A percentile compares a stretch with the other conserved stretches of the same genome.
Evolutionary conservation across 2,888 invertebrate species (phyloP).

Genomic region (Automeris io): DNA sequence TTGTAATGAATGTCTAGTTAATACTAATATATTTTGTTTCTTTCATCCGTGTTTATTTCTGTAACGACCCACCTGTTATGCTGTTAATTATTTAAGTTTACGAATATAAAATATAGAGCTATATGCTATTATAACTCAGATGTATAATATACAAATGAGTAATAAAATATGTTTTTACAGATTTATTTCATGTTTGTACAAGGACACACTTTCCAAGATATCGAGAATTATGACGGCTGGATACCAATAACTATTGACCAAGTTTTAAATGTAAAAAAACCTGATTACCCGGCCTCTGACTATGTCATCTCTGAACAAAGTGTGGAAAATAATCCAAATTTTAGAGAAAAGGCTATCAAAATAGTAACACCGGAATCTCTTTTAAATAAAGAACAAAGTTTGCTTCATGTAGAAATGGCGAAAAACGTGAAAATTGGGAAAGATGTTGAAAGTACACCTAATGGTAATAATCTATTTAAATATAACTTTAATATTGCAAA

Average conservation of each 20-base stretch:
- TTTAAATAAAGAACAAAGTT: neutral
- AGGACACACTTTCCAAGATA: slow-evolving; percentile 7
- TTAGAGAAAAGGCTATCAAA: neutral
- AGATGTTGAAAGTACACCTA: neutral
- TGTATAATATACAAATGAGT: neutral
- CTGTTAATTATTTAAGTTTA: too few species aligned
- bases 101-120: too few species aligned
- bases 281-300: neutral
- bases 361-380: neutral
- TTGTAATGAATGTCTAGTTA: too few species aligned
- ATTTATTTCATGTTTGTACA: neutral
- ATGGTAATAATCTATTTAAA: slow-evolving; percentile 2
- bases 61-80: too few species aligned
- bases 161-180: slow-evolving; percentile 11
- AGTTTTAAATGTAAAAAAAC: slow-evolving; percentile 8
- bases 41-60: too few species aligned
- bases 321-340: neutral
- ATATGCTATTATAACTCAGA: too few species aligned
- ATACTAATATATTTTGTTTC: too few species aligned
- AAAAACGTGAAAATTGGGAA: neutral
- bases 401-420: neutral
- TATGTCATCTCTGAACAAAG: neutral
- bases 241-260: slow-evolving; percentile 15
- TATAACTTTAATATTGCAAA: slow-evolving; percentile 3
- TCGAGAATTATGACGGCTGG: slow-evolving; percentile 14